A percentile compares a stretch with the other conserved stretches of the same genome.
These are phyloP conservation scores for Vicugna pacos DNA, from an alignment of 2,113 vertebrate genomes.

Conservation along the genomic window DNA sequence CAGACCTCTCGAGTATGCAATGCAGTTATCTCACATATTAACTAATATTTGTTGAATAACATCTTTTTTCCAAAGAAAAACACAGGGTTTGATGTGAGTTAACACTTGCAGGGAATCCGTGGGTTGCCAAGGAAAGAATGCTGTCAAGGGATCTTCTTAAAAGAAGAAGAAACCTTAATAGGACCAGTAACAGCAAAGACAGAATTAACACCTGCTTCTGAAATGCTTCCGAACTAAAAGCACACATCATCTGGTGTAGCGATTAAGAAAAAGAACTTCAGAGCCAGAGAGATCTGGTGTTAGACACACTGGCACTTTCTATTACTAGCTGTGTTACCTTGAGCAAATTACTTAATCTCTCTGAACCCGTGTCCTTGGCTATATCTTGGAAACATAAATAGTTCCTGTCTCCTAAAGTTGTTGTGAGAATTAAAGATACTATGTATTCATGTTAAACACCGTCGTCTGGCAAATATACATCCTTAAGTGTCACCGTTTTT, in stretches of 20 bases:
- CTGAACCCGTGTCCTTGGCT: neutral
- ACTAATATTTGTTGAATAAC: neutral
- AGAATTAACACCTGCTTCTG: neutral
- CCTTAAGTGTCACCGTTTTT: neutral
- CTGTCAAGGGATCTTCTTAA: neutral
- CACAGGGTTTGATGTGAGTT: neutral
- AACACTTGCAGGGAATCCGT: neutral
- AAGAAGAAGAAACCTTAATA: neutral
- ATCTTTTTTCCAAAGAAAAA: slow-evolving; percentile 5
- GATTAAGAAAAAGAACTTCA: neutral
- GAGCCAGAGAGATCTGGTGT: neutral
- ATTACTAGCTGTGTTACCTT: neutral
- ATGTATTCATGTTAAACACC: neutral
- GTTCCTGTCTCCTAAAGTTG: neutral
- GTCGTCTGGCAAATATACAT: neutral
- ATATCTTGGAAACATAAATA: neutral
- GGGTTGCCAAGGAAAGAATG: neutral
- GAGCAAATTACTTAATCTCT: neutral
- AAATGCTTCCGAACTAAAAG: neutral
- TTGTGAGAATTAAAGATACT: neutral
- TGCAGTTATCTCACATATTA: neutral
- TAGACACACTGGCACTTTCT: neutral
- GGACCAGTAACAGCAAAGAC: neutral
- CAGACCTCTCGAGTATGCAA: neutral
- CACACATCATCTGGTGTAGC: neutral